phyloP scores from a whole-genome alignment of 2,113 vertebrate species.

The Lepisosteus osseus region DNA sequence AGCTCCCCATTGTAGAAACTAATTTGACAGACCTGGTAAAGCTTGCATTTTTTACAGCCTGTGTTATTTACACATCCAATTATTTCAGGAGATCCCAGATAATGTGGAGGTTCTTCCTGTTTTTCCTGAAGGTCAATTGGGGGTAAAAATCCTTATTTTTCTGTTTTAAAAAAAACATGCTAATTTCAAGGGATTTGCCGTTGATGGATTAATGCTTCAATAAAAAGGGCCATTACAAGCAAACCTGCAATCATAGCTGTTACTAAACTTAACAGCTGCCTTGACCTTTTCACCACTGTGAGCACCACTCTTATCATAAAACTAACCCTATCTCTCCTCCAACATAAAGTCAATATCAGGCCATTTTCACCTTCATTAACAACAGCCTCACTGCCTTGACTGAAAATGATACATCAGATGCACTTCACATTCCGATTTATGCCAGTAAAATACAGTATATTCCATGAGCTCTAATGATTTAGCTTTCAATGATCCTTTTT shows the following conservation, averaged over 20 bases:
- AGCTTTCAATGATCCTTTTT: too few species aligned
- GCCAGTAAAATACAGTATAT: not conserved
- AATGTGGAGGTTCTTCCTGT: not conserved
- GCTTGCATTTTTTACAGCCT: not conserved
- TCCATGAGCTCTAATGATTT: not conserved
- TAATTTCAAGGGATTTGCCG: not conserved
- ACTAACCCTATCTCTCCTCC: constrained; percentile 33
- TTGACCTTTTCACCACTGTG: constrained; percentile 42
- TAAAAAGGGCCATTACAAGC: constrained; percentile 18
- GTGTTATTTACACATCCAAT: constrained; percentile 2
- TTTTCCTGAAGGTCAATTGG: not conserved
- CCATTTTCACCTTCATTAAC: constrained; percentile 14
- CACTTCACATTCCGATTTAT: constrained; percentile 6
- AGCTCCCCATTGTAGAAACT: not conserved
- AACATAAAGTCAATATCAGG: constrained; percentile 29
- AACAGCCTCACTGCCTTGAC: not conserved
- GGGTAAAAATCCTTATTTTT: not conserved
- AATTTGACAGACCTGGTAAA: not conserved
- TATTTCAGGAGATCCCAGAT: not conserved
- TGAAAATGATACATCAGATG: constrained; percentile 27
- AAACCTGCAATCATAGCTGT: constrained; percentile 26
- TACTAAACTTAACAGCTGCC: constrained; percentile 26
- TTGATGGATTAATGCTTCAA: constrained; percentile 1
- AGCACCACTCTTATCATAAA: constrained; percentile 18
- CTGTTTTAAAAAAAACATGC: not conserved